These are phyloP conservation scores for Anarrhichthys ocellatus DNA, from an alignment of 2,113 vertebrate species.

Conservation along the genomic window DNA sequence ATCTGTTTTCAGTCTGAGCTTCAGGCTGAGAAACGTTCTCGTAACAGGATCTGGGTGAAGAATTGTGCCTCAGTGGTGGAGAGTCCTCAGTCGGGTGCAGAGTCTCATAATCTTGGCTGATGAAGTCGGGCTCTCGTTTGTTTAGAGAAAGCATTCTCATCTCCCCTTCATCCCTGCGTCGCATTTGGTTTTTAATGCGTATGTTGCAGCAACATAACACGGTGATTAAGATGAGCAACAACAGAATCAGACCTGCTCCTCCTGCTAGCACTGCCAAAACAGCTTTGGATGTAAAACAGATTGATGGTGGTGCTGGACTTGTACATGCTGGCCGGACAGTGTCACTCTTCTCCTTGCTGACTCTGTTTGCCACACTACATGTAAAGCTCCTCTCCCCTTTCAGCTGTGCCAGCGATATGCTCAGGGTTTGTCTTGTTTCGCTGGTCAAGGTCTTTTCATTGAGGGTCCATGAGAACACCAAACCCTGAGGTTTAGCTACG, in stretches of 20 bases:
- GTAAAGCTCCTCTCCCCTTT: slow-evolving; percentile 41
- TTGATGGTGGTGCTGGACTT: not conserved
- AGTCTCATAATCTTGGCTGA: slow-evolving; percentile 49
- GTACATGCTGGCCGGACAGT: slow-evolving; percentile 48
- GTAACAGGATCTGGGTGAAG: slow-evolving; percentile 24
- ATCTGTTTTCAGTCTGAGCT: slow-evolving; percentile 11
- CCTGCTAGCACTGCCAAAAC: slow-evolving; percentile 36
- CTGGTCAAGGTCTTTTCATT: slow-evolving; percentile 39
- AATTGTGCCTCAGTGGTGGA: not conserved
- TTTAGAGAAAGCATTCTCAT: slow-evolving; percentile 46
- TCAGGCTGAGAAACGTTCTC: slow-evolving; percentile 19
- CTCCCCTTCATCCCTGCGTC: not conserved
- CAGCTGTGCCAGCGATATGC: slow-evolving; percentile 38
- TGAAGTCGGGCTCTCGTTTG: not conserved
- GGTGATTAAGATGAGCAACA: slow-evolving; percentile 50
- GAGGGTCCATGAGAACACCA: slow-evolving; percentile 60
- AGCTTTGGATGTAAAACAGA: slow-evolving; percentile 48
- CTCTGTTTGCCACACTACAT: slow-evolving; percentile 59
- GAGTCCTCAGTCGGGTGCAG: slow-evolving; percentile 31
- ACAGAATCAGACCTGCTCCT: slow-evolving; percentile 52
- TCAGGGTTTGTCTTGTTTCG: slow-evolving; percentile 57
- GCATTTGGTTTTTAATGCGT: not conserved
- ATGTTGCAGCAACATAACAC: slow-evolving; percentile 29
- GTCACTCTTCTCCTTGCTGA: slow-evolving; percentile 58
- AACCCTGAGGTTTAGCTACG: slow-evolving; percentile 28